Base-by-base conservation (phyloP, 2,888 invertebrate genomes). In the Ophraella communa region DNA sequence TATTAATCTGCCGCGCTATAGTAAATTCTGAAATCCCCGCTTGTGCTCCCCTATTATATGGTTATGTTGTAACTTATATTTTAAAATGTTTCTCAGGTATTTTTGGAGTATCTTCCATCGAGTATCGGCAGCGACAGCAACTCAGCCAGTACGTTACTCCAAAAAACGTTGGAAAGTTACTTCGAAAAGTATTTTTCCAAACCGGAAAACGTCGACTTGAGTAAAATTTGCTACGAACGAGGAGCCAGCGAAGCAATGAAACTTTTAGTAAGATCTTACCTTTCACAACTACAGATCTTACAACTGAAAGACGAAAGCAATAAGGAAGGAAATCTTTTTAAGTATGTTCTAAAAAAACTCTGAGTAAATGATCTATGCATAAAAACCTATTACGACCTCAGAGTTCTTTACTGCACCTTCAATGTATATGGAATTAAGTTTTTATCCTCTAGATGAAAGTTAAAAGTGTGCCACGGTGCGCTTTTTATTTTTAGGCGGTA, bases 101-200 rank as follows among this genome's bases (percentile, higher is more conserved):
- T 89, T 73, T 77, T 89, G 62, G 89, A 89, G 65, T 89, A 88
- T 76, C 81, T 90, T 63, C 89, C 89, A 4, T 87, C 88, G n/a
- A 84, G 88, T 71, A 87, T 89, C 30, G 89, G 89, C 2, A 74
- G 85, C 76, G 82, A 85, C 77, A 77, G 84, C 75, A 75, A 84
- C 78, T 77, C 81, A 72, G 78, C 84, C 72, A 67, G 84, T 77
- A 63, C 84, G 70, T 84, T 87, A 0, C 80, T 86, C 47, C 85
- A 85, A 42, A 82, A 82, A 71, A 81, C 84, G 1, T 76, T 87
- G 27, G 86, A 86, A 74, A 79, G 80, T 5, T 86, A 85, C 69
- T 85, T 85, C 56, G 72, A 74, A 52, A 68, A 74, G 23, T 81
- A 80, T 69, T 81, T 80, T 67, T 72, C 76, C 0, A 78, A 78